phyloP scores from a whole-genome alignment of 2,113 vertebrate genomes.

The Gopherus flavomarginatus region DNA sequence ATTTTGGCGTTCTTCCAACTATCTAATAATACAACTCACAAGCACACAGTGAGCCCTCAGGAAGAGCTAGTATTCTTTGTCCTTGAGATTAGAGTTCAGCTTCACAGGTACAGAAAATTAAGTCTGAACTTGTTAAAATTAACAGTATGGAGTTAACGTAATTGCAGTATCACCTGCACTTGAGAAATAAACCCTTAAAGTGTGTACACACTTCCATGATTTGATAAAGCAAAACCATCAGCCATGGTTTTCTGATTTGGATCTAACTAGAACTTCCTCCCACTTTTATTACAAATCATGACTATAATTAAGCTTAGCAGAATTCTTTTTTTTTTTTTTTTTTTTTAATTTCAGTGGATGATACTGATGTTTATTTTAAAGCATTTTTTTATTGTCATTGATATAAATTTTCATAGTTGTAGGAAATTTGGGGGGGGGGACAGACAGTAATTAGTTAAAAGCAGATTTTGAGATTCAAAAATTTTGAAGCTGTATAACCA shows the following conservation, averaged over 20 bases:
- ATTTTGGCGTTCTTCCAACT: neutral
- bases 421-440: neutral
- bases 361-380: neutral
- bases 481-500: neutral
- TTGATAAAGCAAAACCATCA: neutral
- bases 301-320: neutral
- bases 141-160: neutral
- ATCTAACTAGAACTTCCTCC: neutral
- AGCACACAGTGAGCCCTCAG: neutral
- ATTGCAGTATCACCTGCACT: neutral
- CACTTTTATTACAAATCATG: neutral
- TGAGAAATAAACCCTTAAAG: neutral
- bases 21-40: neutral
- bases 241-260: neutral
- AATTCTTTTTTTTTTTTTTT: neutral
- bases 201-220: neutral
- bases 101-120: neutral
- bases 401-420: neutral
- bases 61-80: slow-evolving; percentile 17
- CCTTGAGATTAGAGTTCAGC: neutral
- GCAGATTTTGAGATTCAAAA: neutral
- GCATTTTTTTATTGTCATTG: neutral
- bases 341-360: neutral
- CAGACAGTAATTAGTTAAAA: neutral
- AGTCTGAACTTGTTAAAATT: slow-evolving; percentile 14